A percentile compares a stretch with the other conserved stretches of the same genome.
Conservation (phyloP, 2,888 invertebrate genomes). For the Leucania comma region DNA sequence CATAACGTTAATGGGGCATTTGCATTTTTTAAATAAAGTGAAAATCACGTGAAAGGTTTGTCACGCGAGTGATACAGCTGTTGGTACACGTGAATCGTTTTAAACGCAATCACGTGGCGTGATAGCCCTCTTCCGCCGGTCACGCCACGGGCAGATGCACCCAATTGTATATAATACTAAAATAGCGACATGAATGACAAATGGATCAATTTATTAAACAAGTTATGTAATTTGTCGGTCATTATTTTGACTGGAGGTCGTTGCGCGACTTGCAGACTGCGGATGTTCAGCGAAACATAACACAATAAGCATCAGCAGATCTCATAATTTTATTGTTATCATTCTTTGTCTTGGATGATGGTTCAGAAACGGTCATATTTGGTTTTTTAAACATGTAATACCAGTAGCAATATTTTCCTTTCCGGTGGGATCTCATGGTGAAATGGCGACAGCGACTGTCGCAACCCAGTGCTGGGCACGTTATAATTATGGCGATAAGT, state of each 20-base stretch:
- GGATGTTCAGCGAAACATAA: slow-evolving; percentile 10
- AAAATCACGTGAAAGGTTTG: slow-evolving; percentile 26
- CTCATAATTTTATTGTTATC: background rate
- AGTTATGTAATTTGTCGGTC: slow-evolving; percentile 52
- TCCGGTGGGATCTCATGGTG: too few relatives aligned
- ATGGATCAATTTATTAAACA: slow-evolving; percentile 68
- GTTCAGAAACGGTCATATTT: background rate
- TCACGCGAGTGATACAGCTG: slow-evolving; percentile 39
- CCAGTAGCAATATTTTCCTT: too few relatives aligned
- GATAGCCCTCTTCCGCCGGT: slow-evolving; percentile 72
- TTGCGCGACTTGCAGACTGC: slow-evolving; percentile 8
- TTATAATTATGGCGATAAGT: too few relatives aligned
- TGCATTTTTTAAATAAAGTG: slow-evolving; percentile 6
- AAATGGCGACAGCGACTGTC: too few relatives aligned
- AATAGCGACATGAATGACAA: slow-evolving; percentile 67
- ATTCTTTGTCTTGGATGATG: slow-evolving; percentile 6
- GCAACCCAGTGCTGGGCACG: too few relatives aligned
- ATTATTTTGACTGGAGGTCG: slow-evolving; percentile 47
- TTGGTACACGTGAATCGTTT: slow-evolving; percentile 57
- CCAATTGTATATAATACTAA: slow-evolving; percentile 67
- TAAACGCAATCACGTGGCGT: slow-evolving; percentile 59
- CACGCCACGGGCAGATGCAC: slow-evolving; percentile 65
- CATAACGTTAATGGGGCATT: too few relatives aligned
- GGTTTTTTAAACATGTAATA: background rate
- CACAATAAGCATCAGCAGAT: slow-evolving; percentile 6